phyloP scores from a whole-genome alignment of 2,888 invertebrate genomes.

The Cerastis rubricosa region DNA sequence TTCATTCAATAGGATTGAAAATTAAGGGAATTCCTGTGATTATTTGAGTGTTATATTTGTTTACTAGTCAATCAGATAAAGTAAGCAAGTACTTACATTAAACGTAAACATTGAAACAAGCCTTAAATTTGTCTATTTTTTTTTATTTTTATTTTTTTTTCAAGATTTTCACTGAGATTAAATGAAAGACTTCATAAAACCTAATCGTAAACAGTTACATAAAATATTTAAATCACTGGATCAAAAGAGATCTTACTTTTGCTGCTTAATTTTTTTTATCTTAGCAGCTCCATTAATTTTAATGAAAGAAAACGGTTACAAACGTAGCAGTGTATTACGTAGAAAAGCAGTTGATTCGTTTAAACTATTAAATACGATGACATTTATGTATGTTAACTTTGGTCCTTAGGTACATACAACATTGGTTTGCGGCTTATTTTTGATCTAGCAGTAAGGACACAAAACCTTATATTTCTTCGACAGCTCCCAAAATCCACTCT shows the following conservation, averaged over 20 bases:
- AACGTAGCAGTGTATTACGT: background rate
- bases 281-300: background rate
- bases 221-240: conserved; percentile 26
- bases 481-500: background rate
- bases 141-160: background rate
- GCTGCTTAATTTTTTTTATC: background rate
- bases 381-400: background rate
- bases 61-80: background rate
- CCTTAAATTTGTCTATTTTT: background rate
- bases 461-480: background rate
- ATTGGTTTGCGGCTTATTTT: too few species aligned
- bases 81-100: background rate
- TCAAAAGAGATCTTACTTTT: conserved; percentile 12
- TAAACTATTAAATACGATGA: background rate
- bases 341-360: background rate
- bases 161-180: background rate
- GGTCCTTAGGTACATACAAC: background rate
- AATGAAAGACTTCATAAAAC: conserved; percentile 6
- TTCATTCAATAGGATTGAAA: background rate
- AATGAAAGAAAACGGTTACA: background rate
- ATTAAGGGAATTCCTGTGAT: background rate
- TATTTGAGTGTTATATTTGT: background rate
- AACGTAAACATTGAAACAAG: background rate
- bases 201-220: conserved; percentile 20
- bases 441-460: background rate